These are phyloP conservation scores for Cyprinus carpio DNA, from an alignment of 2,113 vertebrate species.

Conservation along the genomic window DNA sequence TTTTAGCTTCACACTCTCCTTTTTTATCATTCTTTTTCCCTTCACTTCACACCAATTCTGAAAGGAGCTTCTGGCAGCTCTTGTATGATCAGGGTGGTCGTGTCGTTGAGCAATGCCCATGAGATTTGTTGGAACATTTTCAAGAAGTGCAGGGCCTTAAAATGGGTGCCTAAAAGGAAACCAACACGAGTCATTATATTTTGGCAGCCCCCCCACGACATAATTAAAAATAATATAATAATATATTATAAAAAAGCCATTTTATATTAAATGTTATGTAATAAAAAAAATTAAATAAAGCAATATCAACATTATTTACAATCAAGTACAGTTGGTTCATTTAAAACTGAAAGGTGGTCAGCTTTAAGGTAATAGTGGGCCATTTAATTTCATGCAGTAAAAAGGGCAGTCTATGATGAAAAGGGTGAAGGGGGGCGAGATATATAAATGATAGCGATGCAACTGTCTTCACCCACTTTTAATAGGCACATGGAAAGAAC, in stretches of 20 bases:
- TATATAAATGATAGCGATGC: slow-evolving; percentile 50
- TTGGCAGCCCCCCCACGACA: slow-evolving; percentile 34
- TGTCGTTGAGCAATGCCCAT: slow-evolving; percentile 20
- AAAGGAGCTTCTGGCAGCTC: slow-evolving; percentile 29
- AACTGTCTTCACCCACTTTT: slow-evolving; percentile 22
- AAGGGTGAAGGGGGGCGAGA: not conserved
- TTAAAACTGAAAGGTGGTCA: no score
- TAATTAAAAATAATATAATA: no score
- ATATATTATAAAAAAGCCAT: no score
- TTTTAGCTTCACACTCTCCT: not conserved
- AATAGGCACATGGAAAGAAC: slow-evolving; percentile 32
- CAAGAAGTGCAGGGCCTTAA: slow-evolving; percentile 36
- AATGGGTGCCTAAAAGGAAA: slow-evolving; percentile 12
- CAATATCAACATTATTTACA: slow-evolving; percentile 34
- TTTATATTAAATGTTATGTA: slow-evolving; percentile 7
- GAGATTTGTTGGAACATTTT: slow-evolving; percentile 45
- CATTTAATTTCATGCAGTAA: slow-evolving; percentile 17
- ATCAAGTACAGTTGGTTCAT: slow-evolving; percentile 46
- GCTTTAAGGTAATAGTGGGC: slow-evolving; percentile 39
- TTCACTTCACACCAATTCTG: slow-evolving; percentile 25
- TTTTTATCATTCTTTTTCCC: not conserved
- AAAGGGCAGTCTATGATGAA: slow-evolving; percentile 28
- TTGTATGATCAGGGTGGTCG: slow-evolving; percentile 18
- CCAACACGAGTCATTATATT: slow-evolving; percentile 8
- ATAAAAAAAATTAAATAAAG: slow-evolving; percentile 23